Evolutionary conservation across 1,140 invertebrate genomes (phyloP).

Genomic region (Trichonephila inaurata): DNA sequence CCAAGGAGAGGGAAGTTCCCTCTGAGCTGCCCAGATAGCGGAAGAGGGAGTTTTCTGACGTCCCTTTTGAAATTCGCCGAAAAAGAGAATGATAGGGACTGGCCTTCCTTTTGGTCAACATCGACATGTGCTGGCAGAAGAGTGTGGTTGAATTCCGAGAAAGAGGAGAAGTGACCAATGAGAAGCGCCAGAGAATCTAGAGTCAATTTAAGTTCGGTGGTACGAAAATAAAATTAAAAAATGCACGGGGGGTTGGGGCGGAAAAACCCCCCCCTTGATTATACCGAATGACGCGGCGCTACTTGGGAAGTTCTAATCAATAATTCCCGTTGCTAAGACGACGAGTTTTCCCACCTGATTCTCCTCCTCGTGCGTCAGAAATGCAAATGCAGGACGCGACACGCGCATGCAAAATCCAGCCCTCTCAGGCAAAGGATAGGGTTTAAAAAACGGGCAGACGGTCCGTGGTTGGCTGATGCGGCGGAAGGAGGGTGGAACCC

Average conservation of each 20-base stretch:
- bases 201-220: conserved; percentile 68
- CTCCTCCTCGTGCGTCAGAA: conserved; percentile 45
- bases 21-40: conserved; percentile 54
- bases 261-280: conserved; percentile 33
- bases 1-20: background rate
- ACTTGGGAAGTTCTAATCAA: conserved; percentile 43
- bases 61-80: conserved; percentile 45
- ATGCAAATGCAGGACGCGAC: conserved; percentile 62
- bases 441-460: background rate
- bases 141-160: background rate
- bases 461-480: conserved; percentile 56
- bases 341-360: conserved; percentile 35
- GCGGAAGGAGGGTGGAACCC: conserved; percentile 27
- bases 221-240: background rate
- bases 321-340: conserved; percentile 64
- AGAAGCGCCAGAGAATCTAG: conserved; percentile 42
- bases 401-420: conserved; percentile 58
- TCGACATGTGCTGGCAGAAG: background rate
- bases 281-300: conserved; percentile 32
- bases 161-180: conserved; percentile 60
- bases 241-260: background rate
- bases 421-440: conserved; percentile 22
- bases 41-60: conserved; percentile 59
- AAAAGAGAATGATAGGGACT: conserved; percentile 58
- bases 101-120: conserved; percentile 57